Percentiles rank a stretch among this genome's conserved stretches.
These are phyloP conservation scores for Aurelia aurita complex sp. Pacific DNA, from an alignment of 30 jellyfish, hydroid and myxozoan genomes.

Conservation along the genomic window DNA sequence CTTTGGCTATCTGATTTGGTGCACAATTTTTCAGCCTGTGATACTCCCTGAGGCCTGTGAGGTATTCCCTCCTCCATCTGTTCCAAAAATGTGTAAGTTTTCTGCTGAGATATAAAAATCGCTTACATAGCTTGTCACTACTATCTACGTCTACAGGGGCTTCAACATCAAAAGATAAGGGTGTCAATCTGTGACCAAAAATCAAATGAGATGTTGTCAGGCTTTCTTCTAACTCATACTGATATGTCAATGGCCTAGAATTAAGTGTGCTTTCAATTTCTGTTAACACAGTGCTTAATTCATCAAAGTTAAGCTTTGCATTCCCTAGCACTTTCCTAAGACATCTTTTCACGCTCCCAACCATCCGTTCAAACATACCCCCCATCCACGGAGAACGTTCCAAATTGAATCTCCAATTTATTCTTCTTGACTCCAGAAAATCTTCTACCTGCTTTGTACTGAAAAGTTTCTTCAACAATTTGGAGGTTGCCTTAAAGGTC, in stretches of 20 bases:
- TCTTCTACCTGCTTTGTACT: neutral
- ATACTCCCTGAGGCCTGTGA: conserved; percentile 35
- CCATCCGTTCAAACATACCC: conserved; percentile 23
- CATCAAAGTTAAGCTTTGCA: conserved; percentile 20
- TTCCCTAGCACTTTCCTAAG: conserved; percentile 10
- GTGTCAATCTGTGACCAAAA: conserved; percentile 11
- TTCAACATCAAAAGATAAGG: conserved; percentile 6
- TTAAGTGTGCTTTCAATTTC: conserved; percentile 18
- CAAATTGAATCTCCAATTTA: conserved; percentile 13
- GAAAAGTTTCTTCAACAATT: neutral
- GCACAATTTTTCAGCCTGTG: conserved; percentile 10
- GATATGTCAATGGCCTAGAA: conserved; percentile 11
- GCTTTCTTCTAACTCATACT: neutral
- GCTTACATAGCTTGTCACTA: conserved; percentile 29
- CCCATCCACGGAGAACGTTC: conserved; percentile 19
- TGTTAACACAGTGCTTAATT: neutral
- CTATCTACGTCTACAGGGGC: conserved; percentile 16
- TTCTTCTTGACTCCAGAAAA: neutral
- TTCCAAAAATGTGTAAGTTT: conserved; percentile 38
- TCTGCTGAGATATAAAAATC: conserved; percentile 41
- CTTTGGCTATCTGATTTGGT: neutral
- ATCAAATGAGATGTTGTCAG: conserved; percentile 17
- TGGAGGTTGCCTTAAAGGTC: conserved; percentile 35
- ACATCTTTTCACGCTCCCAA: conserved; percentile 18
- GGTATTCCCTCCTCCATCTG: conserved; percentile 32